Conservation (phyloP, 2,113 vertebrate genomes). For the Peucedramus taeniatus region DNA sequence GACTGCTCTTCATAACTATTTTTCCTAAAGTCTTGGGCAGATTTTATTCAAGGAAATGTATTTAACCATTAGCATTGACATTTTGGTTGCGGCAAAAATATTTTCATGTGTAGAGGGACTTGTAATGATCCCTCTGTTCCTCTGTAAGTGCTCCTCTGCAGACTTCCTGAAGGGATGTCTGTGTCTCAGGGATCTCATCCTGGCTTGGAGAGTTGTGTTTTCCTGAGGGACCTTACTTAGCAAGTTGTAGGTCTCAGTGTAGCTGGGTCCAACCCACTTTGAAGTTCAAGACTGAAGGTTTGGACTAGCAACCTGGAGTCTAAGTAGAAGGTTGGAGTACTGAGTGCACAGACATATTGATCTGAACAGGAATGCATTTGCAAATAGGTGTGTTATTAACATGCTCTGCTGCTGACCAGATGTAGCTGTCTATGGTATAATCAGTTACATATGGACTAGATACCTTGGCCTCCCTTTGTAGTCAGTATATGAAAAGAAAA, state of each 20-base stretch:
- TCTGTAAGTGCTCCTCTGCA: neutral
- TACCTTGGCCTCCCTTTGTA: conserved; percentile 29
- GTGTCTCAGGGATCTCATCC: neutral
- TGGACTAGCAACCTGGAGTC: neutral
- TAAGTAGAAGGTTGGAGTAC: neutral
- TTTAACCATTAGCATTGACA: neutral
- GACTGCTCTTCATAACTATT: neutral
- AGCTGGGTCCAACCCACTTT: neutral
- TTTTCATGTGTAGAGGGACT: neutral
- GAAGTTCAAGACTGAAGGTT: conserved; percentile 12
- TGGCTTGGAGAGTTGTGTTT: neutral
- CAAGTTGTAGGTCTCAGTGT: neutral
- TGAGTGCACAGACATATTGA: neutral
- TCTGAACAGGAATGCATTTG: conserved; percentile 11
- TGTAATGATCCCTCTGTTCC: neutral
- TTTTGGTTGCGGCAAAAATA: neutral
- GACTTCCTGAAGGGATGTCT: neutral
- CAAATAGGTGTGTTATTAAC: conserved; percentile 45
- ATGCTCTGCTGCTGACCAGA: neutral
- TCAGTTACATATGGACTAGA: conserved; percentile 1
- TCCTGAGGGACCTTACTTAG: neutral
- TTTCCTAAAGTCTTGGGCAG: neutral
- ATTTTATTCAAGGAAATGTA: neutral
- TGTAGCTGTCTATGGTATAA: neutral
- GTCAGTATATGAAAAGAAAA: conserved; percentile 18